Conservation (phyloP, 2,113 vertebrate genomes). For the Malurus melanocephalus region DNA sequence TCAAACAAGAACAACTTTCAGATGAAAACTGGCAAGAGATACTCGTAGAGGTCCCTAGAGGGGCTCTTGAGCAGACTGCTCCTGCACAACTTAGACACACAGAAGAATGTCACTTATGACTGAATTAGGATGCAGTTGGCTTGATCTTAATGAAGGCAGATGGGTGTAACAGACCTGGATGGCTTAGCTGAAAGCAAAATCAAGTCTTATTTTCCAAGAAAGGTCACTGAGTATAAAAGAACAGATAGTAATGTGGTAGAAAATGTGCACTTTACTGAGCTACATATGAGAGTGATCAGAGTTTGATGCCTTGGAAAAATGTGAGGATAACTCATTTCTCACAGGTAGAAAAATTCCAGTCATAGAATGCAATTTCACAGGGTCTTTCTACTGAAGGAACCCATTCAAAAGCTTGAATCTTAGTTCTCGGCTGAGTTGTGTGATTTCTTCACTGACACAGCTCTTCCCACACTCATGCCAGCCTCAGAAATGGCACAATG, state of each 20-base stretch:
- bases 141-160: not conserved
- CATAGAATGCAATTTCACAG: not conserved
- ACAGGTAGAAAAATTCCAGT: conserved; percentile 22
- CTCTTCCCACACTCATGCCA: not conserved
- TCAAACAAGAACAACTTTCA: conserved; percentile 26
- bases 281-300: not conserved
- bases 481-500: not conserved
- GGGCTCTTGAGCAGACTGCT: not conserved
- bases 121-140: not conserved
- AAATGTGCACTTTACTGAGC: not conserved
- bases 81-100: not conserved
- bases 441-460: not conserved
- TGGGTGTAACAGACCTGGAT: not conserved
- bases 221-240: not conserved
- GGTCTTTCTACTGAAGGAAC: not conserved
- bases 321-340: too few relatives aligned
- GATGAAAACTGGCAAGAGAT: not conserved
- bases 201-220: not conserved
- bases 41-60: not conserved
- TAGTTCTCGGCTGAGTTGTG: not conserved
- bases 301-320: conserved; percentile 23
- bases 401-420: not conserved
- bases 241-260: not conserved
- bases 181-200: not conserved
- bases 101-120: not conserved